These are phyloP conservation scores for Trachymyrmex septentrionalis DNA, from an alignment of 1,140 invertebrate genomes.

Conservation along the genomic window DNA sequence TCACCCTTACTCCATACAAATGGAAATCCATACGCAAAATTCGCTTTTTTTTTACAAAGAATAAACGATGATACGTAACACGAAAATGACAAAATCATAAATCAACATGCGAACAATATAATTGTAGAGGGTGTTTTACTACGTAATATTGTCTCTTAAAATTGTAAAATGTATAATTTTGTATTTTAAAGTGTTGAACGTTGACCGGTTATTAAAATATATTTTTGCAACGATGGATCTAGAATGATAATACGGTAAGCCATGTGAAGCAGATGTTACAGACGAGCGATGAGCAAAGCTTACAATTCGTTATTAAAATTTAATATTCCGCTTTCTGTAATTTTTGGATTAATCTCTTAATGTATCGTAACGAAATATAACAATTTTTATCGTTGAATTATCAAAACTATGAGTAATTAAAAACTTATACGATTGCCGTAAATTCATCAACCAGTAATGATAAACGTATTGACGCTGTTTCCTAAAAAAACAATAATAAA, in stretches of 20 bases:
- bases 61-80: neutral
- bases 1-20: conserved; percentile 7
- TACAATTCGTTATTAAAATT: conserved; percentile 24
- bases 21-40: conserved; percentile 66
- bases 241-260: neutral
- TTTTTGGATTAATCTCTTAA: conserved; percentile 9
- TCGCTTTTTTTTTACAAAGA: conserved; percentile 46
- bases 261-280: neutral
- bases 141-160: neutral
- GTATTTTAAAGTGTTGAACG: conserved; percentile 13
- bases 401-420: neutral
- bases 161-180: neutral
- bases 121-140: neutral
- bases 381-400: neutral
- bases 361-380: neutral
- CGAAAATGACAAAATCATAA: conserved; percentile 57
- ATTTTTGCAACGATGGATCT: neutral
- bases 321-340: neutral
- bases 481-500: neutral
- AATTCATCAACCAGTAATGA: neutral
- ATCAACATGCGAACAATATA: conserved; percentile 27
- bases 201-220: neutral
- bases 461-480: neutral
- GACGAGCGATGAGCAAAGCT: neutral
- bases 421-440: neutral